These are phyloP conservation scores for Malurus splendens DNA, from an alignment of 2,797 vertebrate genomes.

Conservation along the genomic window DNA sequence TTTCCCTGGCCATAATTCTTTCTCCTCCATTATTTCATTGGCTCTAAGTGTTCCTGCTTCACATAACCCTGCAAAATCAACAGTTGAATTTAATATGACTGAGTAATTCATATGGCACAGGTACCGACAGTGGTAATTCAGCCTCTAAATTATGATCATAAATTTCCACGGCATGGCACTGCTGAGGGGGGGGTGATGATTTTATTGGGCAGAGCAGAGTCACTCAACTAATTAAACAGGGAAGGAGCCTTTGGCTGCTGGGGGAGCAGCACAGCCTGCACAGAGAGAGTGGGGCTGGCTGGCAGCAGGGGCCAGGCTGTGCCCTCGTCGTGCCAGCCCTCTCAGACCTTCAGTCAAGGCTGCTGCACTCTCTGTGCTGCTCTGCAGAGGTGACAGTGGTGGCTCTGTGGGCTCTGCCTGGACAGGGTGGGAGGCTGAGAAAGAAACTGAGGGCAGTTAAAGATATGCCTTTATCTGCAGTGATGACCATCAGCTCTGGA, in stretches of 20 bases:
- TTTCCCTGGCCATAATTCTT: constrained; percentile 25
- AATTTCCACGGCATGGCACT: constrained; percentile 61
- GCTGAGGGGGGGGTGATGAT: constrained; percentile 41
- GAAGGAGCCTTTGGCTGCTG: not conserved
- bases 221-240: constrained; percentile 47
- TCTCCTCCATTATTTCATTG: constrained; percentile 29
- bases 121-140: constrained; percentile 62
- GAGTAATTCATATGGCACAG: constrained; percentile 50
- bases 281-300: accelerated
- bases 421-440: not conserved
- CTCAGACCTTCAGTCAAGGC: accelerated
- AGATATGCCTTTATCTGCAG: too few species aligned
- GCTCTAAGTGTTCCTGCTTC: constrained; percentile 28
- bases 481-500: not conserved
- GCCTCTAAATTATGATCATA: constrained; percentile 62
- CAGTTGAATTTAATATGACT: constrained; percentile 54
- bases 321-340: not conserved
- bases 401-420: not conserved
- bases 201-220: constrained; percentile 37
- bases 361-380: not conserved
- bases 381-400: not conserved
- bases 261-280: not conserved
- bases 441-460: accelerated
- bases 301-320: accelerated
- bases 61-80: constrained; percentile 35